Evolutionary conservation across 2,888 invertebrate species (phyloP), one percentile per base, ranked within the genome.

Genomic region (Nebria brevicollis): DNA sequence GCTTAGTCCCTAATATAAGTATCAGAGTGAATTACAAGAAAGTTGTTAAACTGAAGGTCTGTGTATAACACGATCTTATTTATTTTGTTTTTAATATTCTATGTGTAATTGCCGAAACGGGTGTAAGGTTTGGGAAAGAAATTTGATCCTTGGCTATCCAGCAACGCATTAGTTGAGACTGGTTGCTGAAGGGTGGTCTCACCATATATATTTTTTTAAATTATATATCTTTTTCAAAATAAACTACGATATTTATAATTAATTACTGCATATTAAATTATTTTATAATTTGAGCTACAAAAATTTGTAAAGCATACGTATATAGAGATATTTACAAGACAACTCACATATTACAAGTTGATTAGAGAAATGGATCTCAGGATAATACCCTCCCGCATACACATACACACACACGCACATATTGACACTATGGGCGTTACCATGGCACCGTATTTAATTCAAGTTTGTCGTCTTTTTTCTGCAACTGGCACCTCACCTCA

Each of bases 351-450:
- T 54, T 54, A 13, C 54, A 8, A 54, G 4, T 2, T 3, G 54
- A 11, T 2, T 54, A 54, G 11, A 54, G 54, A 5, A 11, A 7
- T 54, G 54, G 11, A 54, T 7, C 4, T 54, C 54, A 54, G 54
- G 54, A 54, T 54, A 54, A 54, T 13, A 54, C 54, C 8, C 54
- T 54, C 54, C 54, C 54, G 54, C 54, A 54, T 7, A 54, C 13
- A 54, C 8, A 54, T 8, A 13, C 54, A 54, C 11, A 54, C 11
- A 11, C 54, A 13, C 11, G 2, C 54, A 13, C 7, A 54, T 72
- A 77, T 72, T 70, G 72, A 77, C 77, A 77, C 77, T 77, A 65
- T 77, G 77, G 77, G 77, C 77, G 77, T 72, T 72, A 34, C 77
- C 72, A 70, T 77, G 77, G 68, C 68, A 42, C 77, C 43, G 70